A percentile compares a stretch with the other conserved stretches of the same genome.
Evolutionary conservation across 2,113 vertebrate species (phyloP).

Genomic region (Entelurus aequoreus): DNA sequence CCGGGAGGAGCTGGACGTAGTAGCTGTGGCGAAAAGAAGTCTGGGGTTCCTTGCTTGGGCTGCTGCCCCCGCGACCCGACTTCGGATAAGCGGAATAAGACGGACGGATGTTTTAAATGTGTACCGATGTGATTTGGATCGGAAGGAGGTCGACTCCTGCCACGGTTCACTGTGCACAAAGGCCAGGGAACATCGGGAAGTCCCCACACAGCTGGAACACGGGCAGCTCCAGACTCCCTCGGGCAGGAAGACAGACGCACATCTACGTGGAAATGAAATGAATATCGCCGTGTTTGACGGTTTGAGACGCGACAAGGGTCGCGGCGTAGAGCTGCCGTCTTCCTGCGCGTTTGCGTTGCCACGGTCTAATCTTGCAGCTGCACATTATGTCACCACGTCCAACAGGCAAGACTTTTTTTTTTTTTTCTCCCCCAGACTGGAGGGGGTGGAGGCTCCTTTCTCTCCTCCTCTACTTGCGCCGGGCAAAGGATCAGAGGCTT

Average conservation of each 20-base stretch:
- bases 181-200: constrained; percentile 35
- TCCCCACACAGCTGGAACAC: constrained; percentile 22
- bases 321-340: constrained; percentile 1
- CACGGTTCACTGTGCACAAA: constrained; percentile 36
- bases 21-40: no score
- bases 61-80: no score
- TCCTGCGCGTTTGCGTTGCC: constrained; percentile 27
- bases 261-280: constrained; percentile 20
- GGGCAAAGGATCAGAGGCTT: constrained; percentile 60
- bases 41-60: no score
- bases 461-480: constrained; percentile 51
- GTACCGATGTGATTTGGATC: no score
- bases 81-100: no score
- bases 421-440: not conserved
- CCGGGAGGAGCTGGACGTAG: no score
- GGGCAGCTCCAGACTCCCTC: constrained; percentile 28
- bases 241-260: constrained; percentile 12
- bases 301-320: no score
- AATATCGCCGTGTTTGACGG: constrained; percentile 29
- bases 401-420: constrained; percentile 40
- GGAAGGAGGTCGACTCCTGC: constrained; percentile 6
- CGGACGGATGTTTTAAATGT: no score
- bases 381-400: constrained; percentile 53
- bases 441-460: not conserved
- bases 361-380: constrained; percentile 51